Base-by-base conservation (phyloP, 2,797 vertebrate species). In the Salarias fasciatus region DNA sequence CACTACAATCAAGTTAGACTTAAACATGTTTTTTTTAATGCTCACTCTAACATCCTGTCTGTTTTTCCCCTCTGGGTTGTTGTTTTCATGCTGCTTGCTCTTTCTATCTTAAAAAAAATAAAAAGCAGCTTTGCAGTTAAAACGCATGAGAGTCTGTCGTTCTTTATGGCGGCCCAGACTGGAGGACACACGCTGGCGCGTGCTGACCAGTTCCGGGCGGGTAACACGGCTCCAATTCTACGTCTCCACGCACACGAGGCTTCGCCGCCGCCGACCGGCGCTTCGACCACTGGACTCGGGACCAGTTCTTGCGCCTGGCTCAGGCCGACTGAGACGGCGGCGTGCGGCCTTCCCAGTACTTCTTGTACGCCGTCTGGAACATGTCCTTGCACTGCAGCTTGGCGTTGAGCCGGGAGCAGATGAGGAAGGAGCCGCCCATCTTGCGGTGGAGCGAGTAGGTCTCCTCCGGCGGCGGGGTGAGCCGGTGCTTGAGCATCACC, bases 361-460 rank as follows among this genome's bases (percentile, higher is more conserved):
- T 94, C 53, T 72, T 58, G 15, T 98, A 99, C 0, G 92, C 82
- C 4, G 85, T 70, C 35, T 95, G 83, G 44, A 99, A 99, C 96
- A 99, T 97, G 33, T 91, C 77, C 55, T 95, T 96, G 63, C 97
- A 99, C 53, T 79, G 9, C 55, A 99, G 94, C 76, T 93, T 87
- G 4, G 96, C 96, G 46, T 95, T 83, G 38, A 99, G 92, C 78
- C 95, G 95, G 50, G 97, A 96, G 90, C 98, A 99, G 91, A 99
- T 98, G 45, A 99, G 97, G 86, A 99, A 99, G 1, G 97, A 98
- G 62, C 97, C 97, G 0, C 96, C 97, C 97, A 99, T 99, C 91
- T 99, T 99, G 29, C 97, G 92, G 85, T 99, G 97, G 46, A 99
- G 93, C 0, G 97, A 99, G 79, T 99, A 99, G 8, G 97, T 98